Percentiles rank a stretch among this genome's conserved stretches.
Conservation (phyloP, 2,797 vertebrate species). For the Pempheris klunzingeri region DNA sequence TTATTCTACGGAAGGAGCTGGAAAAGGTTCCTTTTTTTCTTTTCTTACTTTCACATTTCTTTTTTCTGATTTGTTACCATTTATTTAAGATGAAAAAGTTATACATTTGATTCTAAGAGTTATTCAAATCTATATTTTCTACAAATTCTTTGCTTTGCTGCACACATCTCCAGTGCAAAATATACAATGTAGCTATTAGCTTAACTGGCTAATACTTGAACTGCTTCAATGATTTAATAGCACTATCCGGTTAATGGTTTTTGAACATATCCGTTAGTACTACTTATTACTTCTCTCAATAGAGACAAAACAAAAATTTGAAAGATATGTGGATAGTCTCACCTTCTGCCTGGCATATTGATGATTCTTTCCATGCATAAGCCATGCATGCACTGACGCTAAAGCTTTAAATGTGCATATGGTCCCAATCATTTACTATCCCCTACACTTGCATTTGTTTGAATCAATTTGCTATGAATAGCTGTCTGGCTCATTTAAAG, state of each 20-base stretch:
- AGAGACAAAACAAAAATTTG: too few relatives aligned
- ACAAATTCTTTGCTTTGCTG: not conserved
- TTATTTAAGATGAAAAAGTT: not conserved
- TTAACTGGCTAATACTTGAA: not conserved
- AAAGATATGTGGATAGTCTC: too few relatives aligned
- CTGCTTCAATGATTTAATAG: slow-evolving; percentile 10
- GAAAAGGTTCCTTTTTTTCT: not conserved
- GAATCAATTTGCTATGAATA: slow-evolving; percentile 61
- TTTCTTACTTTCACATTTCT: not conserved
- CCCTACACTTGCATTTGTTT: slow-evolving; percentile 44
- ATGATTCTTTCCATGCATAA: too few relatives aligned
- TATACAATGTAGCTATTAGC: not conserved
- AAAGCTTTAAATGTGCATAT: slow-evolving; percentile 20
- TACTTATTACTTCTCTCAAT: too few relatives aligned
- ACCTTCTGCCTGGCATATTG: too few relatives aligned
- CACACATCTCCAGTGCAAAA: not conserved
- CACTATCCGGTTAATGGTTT: slow-evolving; percentile 4
- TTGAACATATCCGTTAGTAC: too few relatives aligned
- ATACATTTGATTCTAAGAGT: not conserved
- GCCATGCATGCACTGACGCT: not conserved
- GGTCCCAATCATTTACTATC: slow-evolving; percentile 19
- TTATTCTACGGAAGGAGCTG: not conserved
- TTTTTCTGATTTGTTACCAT: not conserved
- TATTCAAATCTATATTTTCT: not conserved
- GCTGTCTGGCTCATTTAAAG: slow-evolving; percentile 58